Base-by-base conservation (phyloP, 1,140 invertebrate species). In the Aphis gossypii region DNA sequence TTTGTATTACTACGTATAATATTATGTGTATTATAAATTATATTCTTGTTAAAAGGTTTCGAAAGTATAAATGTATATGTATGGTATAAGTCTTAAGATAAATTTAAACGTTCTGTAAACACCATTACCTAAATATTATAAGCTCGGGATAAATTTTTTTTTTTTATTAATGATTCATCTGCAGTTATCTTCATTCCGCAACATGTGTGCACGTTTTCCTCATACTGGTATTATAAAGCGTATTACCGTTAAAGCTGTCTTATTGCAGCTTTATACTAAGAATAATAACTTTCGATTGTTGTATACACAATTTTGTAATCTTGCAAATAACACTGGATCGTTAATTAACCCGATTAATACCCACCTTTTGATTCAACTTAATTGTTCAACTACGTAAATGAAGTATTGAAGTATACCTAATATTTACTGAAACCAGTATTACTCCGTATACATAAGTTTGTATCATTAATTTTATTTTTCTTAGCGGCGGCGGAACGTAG, bases 51-150 rank as follows among this genome's bases (percentile, higher is more conserved):
- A 20, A 68, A n/a, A 68, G 60, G 11, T n/a, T 68, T n/a, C 30
- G 30, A 68, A 68, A 68, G 30, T 68, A 68, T 30, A 30, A 68
- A 68, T 68, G n/a, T 68, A 11, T 35, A 35, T 35, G 35, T 35
- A 35, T 35, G 35, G 35, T 35, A 35, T 35, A 35, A 35, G 35
- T 35, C 0, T 30, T 60, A 25, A n/a, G 30, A 76, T 35, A 76
- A 76, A 76, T 76, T 76, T 76, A 76, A 76, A 76, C n/a, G n/a
- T 76, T n/a, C 30, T 76, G 14, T 76, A 76, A 76, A 76, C 60
- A 76, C n/a, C n/a, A 68, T n/a, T 76, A 76, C n/a, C 60, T 76
- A 76, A 76, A 76, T n/a, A 76, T 76, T 76, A 76, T 76, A n/a
- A 18, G n/a, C n/a, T 76, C 30, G n/a, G 30, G 30, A 20, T 76